Base-by-base conservation (phyloP, 1,140 invertebrate genomes). In the Octopus sinensis region DNA sequence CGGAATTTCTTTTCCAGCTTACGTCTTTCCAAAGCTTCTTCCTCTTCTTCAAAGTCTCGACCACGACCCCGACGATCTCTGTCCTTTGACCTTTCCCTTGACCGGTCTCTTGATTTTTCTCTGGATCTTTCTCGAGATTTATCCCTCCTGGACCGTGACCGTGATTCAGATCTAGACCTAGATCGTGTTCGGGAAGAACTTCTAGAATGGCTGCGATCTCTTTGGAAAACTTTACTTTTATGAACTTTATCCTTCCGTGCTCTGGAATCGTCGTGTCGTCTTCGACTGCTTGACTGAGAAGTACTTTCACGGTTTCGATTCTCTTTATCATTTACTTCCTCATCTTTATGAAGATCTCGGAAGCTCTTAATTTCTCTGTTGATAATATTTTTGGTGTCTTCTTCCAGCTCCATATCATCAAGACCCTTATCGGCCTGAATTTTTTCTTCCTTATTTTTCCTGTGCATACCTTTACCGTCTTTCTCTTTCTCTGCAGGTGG, bases 351-450 rank as follows among this genome's bases (percentile, higher is more conserved):
- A 82, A 96, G 95, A 92, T 98, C 97, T 80, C 97, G 93, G 91
- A 99, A 99, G 91, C 97, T 97, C 84, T 96, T 96, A 91, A 99
- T 99, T 93, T 99, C 97, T 85, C 92, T 93, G 86, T 96, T 97
- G 84, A 99, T 98, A 83, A 99, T 93, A 91, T 92, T 91, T 83
- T 96, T 94, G 91, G 98, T 98, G 89, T 97, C 97, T 91, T 98
- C 97, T 91, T 98, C 97, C 81, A 98, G 88, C 88, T 97, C 92
- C 86, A 92, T 90, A 84, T 91, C 91, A 87, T 91, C 91, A 81
- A 92, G 84, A 85, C 88, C 89, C 89, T 77, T 77, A 77, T 77
- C 76, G 52, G 52, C 76, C 76, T 77, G 76, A 12, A 80, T 79
- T 76, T 81, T 81, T 79, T 83, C 80, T 43, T 82, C 81, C 77